Base-by-base conservation (phyloP, 2,797 vertebrate species). In the Chloroceryle inda region DNA sequence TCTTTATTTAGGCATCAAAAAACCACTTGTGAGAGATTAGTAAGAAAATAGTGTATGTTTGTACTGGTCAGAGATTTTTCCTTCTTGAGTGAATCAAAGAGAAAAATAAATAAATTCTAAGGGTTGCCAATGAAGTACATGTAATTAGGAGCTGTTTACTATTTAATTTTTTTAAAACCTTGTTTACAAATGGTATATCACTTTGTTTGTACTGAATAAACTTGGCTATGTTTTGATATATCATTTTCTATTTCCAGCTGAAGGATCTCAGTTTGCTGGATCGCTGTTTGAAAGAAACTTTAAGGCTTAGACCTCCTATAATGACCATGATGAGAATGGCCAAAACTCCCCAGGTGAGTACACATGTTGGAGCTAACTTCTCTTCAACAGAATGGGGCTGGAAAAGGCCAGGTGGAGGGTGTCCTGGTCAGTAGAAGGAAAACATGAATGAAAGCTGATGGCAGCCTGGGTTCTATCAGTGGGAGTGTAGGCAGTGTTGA, bases 301-400 rank as follows among this genome's bases (percentile, higher is more conserved):
- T 99, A 66, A 98, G 99, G 88, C 98, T 99, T 55, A 98, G 99
- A 50, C 99, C 99, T 12, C 99, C 99, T 19, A 99, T 99, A 95
- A 99, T 99, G 99, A 99, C 99, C 61, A 99, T 99, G 98, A 99
- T 99, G 99, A 99, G 99, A 95, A 98, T 99, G 99, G 99, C 98
- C 74, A 98, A 88, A 96, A 99, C 99, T 33, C 98, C 98, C 69
- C 99, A 99, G 98, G 99, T 99, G 75, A 84, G 97, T 80, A 15
- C 19, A 10, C 24, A 9, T 44, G 3, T 31, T 50, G 72, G 33
- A 35, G 18, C 3, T 18, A 12, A 22, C 55, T 31, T 76, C 9
- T 14, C 13, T n/a, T 38, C 37, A 26, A 6, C 2, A 26, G 49
- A 33, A 13, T 5, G 29, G 50, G 45, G 33, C 56, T 69, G 35